Conservation (phyloP, 2,888 invertebrate genomes). For the Nephrotoma flavescens region DNA sequence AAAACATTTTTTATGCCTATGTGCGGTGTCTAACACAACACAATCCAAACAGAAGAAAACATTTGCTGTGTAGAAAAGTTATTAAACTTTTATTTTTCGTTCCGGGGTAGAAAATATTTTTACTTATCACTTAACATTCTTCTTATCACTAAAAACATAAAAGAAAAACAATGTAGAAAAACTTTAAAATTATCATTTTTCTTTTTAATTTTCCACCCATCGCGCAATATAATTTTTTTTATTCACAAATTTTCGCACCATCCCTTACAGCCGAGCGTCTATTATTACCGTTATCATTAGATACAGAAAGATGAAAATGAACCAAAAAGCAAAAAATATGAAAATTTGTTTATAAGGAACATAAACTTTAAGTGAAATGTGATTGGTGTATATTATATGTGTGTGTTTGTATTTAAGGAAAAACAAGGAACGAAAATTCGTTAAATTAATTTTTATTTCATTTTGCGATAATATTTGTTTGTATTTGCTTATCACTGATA, state of each 20-base stretch:
- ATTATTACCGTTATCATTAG: not conserved
- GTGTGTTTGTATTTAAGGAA: not conserved
- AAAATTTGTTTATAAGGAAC: not conserved
- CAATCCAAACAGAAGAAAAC: not conserved
- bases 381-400: not conserved
- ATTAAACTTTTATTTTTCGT: not conserved
- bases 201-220: not conserved
- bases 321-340: not conserved
- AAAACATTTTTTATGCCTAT: not conserved
- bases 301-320: not conserved
- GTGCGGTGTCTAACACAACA: not conserved
- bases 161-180: not conserved
- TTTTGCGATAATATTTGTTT: not conserved
- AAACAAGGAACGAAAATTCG: not conserved
- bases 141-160: not conserved
- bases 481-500: not conserved
- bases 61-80: not conserved
- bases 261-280: not conserved
- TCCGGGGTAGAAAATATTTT: not conserved
- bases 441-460: not conserved
- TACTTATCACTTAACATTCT: not conserved
- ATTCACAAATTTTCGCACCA: not conserved
- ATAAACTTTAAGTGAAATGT: not conserved
- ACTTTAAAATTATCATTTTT: not conserved
- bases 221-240: not conserved